Conservation (phyloP, 2,888 invertebrate genomes). For the Synanthedon vespiformis region DNA sequence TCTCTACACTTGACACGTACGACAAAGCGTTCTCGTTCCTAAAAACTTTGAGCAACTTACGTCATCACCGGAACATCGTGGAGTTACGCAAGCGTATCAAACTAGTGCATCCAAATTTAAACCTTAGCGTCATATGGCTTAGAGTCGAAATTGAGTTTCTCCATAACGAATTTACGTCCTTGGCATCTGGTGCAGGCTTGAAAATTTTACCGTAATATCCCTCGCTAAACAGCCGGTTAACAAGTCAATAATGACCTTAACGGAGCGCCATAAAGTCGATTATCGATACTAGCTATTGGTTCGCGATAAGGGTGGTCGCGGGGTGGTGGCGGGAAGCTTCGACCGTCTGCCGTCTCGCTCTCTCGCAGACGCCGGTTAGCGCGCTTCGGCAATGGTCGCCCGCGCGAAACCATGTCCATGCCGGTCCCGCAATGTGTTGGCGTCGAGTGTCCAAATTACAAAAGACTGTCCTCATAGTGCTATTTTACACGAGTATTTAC, state of each 20-base stretch:
- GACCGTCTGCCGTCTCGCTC: slow-evolving; percentile 27
- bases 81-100: neutral
- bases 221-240: neutral
- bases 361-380: slow-evolving; percentile 23
- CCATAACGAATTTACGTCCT: too few relatives aligned
- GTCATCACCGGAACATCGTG: neutral
- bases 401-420: slow-evolving; percentile 10
- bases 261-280: neutral
- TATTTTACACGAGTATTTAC: slow-evolving; percentile 27
- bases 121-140: neutral
- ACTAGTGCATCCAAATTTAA: neutral
- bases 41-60: neutral
- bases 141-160: too few relatives aligned
- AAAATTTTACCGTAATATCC: too few relatives aligned
- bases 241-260: neutral
- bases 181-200: too few relatives aligned
- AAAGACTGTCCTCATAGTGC: slow-evolving; percentile 22
- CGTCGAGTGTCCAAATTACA: slow-evolving; percentile 31
- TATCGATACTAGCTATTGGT: neutral
- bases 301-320: neutral
- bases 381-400: slow-evolving; percentile 22
- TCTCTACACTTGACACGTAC: too few relatives aligned
- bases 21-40: neutral
- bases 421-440: slow-evolving; percentile 28
- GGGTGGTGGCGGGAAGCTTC: slow-evolving; percentile 23